Conservation (phyloP, 1,140 invertebrate genomes). For the Ectropis grisescens region DNA sequence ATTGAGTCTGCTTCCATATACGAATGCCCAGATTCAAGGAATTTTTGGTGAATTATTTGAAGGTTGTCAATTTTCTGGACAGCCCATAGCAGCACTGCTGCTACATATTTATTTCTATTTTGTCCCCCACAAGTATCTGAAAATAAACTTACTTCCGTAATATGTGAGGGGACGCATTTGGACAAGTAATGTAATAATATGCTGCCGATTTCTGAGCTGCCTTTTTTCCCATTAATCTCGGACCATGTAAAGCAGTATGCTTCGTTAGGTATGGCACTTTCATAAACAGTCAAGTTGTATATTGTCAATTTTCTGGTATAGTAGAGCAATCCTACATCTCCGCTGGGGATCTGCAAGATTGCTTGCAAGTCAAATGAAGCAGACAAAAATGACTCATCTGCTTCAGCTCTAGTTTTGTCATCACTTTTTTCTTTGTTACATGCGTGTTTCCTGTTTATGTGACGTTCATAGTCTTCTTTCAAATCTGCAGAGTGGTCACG, state of each 20-base stretch:
- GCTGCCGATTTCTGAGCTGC: not conserved
- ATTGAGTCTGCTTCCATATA: constrained; percentile 10
- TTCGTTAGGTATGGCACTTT: not conserved
- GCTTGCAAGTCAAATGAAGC: not conserved
- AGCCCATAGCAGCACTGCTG: not conserved
- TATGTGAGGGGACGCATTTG: not conserved
- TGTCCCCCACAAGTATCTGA: not conserved
- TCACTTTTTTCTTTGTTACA: not conserved
- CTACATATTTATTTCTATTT: not conserved
- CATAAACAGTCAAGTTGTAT: not conserved
- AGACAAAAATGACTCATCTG: not conserved
- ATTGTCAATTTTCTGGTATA: not conserved
- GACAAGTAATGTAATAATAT: not conserved
- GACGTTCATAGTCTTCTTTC: not conserved
- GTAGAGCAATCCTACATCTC: not conserved
- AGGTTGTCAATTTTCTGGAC: not conserved
- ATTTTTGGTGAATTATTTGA: constrained; percentile 12
- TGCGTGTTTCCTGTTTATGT: not conserved
- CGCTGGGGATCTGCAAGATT: not conserved
- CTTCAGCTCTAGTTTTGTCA: not conserved
- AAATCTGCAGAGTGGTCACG: not conserved
- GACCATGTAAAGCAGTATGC: not conserved
- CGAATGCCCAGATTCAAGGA: constrained; percentile 10
- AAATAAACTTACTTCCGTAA: not conserved
- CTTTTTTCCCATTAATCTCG: not conserved